Percentiles rank a stretch among this genome's conserved stretches.
Conservation (phyloP, 2,888 invertebrate species). For the Platycheirus albimanus region DNA sequence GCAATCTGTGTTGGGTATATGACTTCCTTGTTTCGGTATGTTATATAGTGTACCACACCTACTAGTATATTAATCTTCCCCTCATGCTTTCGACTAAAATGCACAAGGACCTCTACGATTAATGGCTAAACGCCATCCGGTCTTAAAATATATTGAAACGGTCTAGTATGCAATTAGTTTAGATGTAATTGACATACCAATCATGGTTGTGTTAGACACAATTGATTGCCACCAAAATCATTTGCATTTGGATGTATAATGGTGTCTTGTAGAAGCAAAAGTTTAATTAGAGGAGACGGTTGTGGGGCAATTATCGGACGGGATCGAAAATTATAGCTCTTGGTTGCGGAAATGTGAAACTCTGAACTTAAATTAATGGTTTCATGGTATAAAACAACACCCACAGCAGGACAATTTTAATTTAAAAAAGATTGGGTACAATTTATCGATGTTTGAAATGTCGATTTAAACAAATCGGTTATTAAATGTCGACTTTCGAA, state of each 20-base stretch:
- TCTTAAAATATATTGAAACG: background rate
- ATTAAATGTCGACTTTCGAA: too few species aligned
- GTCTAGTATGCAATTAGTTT: conserved; percentile 34
- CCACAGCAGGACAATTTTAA: too few species aligned
- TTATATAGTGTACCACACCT: too few species aligned
- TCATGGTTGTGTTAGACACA: conserved; percentile 1
- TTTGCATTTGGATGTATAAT: conserved; percentile 40
- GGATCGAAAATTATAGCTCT: conserved; percentile 17
- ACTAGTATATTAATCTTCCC: background rate
- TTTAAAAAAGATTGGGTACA: too few species aligned
- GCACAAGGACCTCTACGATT: background rate
- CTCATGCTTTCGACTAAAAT: background rate
- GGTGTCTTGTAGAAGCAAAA: conserved; percentile 16
- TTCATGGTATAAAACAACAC: too few species aligned
- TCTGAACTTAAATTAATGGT: background rate
- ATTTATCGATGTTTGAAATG: too few species aligned
- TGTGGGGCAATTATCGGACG: conserved; percentile 35
- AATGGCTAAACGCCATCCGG: conserved; percentile 8
- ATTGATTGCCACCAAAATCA: conserved; percentile 47
- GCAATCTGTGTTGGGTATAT: conserved; percentile 37
- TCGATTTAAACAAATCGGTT: too few species aligned
- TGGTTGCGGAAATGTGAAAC: background rate
- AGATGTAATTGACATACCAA: conserved; percentile 41
- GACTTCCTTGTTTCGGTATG: conserved; percentile 29
- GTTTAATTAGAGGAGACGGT: conserved; percentile 58